Percentiles rank a stretch among this genome's conserved stretches.
phyloP scores from a whole-genome alignment of 2,113 vertebrate genomes.

The Scopus umbretta region DNA sequence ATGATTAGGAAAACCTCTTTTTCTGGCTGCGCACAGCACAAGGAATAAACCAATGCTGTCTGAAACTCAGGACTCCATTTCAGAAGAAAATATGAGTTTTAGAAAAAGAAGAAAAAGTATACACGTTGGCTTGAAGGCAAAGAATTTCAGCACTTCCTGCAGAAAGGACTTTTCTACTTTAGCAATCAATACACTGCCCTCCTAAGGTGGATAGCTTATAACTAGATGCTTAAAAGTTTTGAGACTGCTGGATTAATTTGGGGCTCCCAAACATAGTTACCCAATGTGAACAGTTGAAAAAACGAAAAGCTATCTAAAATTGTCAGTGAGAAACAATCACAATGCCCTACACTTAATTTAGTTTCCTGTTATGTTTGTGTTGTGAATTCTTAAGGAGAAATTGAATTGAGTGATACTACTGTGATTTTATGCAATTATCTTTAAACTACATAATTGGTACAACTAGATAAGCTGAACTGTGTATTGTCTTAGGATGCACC shows the following conservation, averaged over 20 bases:
- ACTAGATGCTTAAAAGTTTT: not conserved
- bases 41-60: not conserved
- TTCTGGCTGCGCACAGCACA: not conserved
- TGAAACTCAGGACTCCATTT: not conserved
- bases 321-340: not conserved
- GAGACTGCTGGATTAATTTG: not conserved
- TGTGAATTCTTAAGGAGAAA: not conserved
- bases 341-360: not conserved
- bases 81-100: not conserved
- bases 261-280: not conserved
- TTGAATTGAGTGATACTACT: not conserved
- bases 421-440: not conserved
- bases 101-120: fast-evolving
- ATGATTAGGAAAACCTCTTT: not conserved
- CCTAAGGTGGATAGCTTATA: not conserved
- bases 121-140: not conserved
- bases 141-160: not conserved
- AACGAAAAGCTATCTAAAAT: not conserved
- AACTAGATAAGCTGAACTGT: not conserved
- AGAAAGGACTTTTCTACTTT: not conserved
- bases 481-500: not conserved
- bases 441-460: not conserved
- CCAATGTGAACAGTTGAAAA: not conserved
- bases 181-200: not conserved
- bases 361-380: not conserved